phyloP scores from a whole-genome alignment of 2,113 vertebrate species.

The Turnix velox region DNA sequence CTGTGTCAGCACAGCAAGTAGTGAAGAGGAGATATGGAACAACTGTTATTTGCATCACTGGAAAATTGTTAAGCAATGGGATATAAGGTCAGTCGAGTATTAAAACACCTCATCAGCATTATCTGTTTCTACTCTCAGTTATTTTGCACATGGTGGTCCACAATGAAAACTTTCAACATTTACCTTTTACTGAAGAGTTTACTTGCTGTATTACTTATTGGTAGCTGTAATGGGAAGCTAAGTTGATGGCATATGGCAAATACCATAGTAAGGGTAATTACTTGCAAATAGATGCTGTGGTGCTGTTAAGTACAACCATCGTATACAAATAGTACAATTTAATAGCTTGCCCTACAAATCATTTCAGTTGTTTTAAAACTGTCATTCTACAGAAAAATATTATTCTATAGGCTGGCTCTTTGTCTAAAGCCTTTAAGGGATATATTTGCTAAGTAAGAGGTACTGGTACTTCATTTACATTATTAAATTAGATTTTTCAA shows the following conservation, averaged over 20 bases:
- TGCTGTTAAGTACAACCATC: neutral
- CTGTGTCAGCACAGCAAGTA: neutral
- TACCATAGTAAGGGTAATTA: neutral
- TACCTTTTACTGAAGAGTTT: neutral
- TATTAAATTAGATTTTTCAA: conserved; percentile 54
- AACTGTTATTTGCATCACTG: neutral
- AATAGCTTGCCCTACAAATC: conserved; percentile 23
- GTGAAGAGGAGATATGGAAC: neutral
- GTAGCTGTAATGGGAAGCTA: neutral
- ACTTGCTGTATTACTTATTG: neutral
- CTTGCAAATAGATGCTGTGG: conserved; percentile 12
- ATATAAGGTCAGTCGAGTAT: neutral
- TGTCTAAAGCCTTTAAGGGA: conserved; percentile 28
- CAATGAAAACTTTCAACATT: conserved; percentile 7
- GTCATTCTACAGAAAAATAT: conserved; percentile 7
- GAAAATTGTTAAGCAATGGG: neutral
- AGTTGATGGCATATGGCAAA: neutral
- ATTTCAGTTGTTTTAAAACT: conserved; percentile 10
- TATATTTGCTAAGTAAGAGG: conserved; percentile 30
- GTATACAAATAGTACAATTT: neutral
- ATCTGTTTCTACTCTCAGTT: neutral
- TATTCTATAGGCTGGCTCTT: conserved; percentile 11
- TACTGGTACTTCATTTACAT: conserved; percentile 35
- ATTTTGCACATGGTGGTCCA: neutral
- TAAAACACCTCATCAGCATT: conserved; percentile 25